Percentiles rank a stretch among this genome's conserved stretches.
These are phyloP conservation scores for Sinocyclocheilus anophthalmus DNA, from an alignment of 2,113 vertebrate genomes.

Conservation along the genomic window DNA sequence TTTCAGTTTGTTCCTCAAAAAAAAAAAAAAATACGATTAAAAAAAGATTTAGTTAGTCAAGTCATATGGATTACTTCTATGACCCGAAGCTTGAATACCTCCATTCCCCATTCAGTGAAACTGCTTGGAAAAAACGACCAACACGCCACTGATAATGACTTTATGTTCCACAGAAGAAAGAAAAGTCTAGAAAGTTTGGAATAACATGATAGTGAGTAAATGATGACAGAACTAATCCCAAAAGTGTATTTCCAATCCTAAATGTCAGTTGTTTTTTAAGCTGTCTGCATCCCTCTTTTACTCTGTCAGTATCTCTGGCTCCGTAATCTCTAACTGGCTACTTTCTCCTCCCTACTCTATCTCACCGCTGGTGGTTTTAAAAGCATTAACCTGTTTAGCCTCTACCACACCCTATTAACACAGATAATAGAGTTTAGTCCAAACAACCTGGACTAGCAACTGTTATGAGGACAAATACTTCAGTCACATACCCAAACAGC, in stretches of 20 bases:
- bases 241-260: neutral
- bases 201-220: neutral
- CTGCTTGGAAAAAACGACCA: too few species aligned
- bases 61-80: neutral
- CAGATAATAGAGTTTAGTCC: neutral
- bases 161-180: neutral
- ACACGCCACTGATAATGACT: too few species aligned
- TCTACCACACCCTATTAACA: constrained; percentile 16
- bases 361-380: constrained; percentile 7
- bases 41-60: neutral
- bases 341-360: neutral
- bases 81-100: neutral
- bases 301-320: constrained; percentile 8
- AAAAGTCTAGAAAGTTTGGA: neutral
- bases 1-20: neutral
- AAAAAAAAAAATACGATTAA: neutral
- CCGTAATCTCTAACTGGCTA: neutral
- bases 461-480: neutral
- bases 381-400: constrained; percentile 35
- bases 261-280: neutral
- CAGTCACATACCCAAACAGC: neutral
- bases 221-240: neutral
- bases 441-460: constrained; percentile 1
- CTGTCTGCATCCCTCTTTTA: neutral
- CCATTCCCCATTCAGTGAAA: too few species aligned